Conservation (phyloP, 2,113 vertebrate species). For the Eonycteris spelaea region DNA sequence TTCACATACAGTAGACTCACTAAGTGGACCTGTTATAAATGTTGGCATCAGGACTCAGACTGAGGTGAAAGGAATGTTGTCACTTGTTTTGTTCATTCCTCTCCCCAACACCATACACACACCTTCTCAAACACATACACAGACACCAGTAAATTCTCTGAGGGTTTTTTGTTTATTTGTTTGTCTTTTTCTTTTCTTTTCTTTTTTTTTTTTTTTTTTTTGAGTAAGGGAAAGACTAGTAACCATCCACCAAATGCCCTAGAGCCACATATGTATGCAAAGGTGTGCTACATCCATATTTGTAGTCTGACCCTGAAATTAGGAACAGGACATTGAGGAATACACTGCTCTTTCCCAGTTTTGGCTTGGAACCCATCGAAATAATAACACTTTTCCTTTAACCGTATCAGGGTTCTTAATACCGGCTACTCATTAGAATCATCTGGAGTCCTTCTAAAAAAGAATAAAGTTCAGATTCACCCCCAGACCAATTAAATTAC, state of each 20-base stretch:
- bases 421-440: neutral
- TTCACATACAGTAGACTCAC: neutral
- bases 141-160: neutral
- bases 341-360: neutral
- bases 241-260: neutral
- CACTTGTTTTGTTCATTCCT: neutral
- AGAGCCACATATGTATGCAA: neutral
- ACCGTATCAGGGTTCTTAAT: neutral
- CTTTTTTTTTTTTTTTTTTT: neutral
- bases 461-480: neutral
- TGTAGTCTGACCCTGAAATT: neutral
- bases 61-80: neutral
- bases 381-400: neutral
- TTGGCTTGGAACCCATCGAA: neutral
- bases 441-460: neutral
- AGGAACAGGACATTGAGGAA: neutral
- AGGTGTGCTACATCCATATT: rapidly evolving
- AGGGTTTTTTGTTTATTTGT: neutral
- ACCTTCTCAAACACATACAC: neutral
- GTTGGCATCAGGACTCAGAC: neutral
- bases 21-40: neutral
- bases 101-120: too few species aligned
- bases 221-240: neutral
- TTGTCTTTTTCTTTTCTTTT: neutral
- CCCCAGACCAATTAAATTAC: neutral